Percentiles rank a stretch among this genome's conserved stretches.
Conservation (phyloP, 92 coral and sea anemone genomes). For the Ricordea florida region DNA sequence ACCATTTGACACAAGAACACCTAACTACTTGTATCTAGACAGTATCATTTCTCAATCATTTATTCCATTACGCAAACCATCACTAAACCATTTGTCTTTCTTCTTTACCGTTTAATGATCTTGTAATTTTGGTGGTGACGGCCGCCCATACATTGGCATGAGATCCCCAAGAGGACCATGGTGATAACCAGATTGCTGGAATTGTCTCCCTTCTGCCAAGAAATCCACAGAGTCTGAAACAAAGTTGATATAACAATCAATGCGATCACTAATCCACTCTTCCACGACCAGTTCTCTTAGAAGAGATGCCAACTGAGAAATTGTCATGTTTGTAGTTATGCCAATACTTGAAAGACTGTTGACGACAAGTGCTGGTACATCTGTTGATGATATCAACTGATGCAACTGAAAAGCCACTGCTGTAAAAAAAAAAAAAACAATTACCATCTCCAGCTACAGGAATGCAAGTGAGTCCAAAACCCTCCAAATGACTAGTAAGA, state of each 20-base stretch:
- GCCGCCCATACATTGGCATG: too few species aligned
- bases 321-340: background rate
- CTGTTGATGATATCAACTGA: background rate
- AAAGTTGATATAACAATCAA: conserved; percentile 31
- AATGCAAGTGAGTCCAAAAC: conserved; percentile 9
- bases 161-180: conserved; percentile 45
- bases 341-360: conserved; percentile 12
- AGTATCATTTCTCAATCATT: too few species aligned
- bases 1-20: too few species aligned
- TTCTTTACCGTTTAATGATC: too few species aligned
- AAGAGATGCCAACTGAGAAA: conserved; percentile 2
- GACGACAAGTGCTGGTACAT: background rate
- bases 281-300: conserved; percentile 23
- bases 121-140: too few species aligned
- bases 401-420: conserved; percentile 28
- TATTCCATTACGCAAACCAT: too few species aligned
- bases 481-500: conserved; percentile 27
- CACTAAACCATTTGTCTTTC: too few species aligned
- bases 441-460: conserved; percentile 40
- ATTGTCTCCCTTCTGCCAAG: conserved; percentile 3
- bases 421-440: conserved; percentile 42
- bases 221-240: background rate
- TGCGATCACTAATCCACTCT: conserved; percentile 9
- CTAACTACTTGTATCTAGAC: too few species aligned
- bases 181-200: background rate